These are phyloP conservation scores for Anastrepha ludens DNA, from an alignment of 1,140 invertebrate genomes.

Conservation along the genomic window DNA sequence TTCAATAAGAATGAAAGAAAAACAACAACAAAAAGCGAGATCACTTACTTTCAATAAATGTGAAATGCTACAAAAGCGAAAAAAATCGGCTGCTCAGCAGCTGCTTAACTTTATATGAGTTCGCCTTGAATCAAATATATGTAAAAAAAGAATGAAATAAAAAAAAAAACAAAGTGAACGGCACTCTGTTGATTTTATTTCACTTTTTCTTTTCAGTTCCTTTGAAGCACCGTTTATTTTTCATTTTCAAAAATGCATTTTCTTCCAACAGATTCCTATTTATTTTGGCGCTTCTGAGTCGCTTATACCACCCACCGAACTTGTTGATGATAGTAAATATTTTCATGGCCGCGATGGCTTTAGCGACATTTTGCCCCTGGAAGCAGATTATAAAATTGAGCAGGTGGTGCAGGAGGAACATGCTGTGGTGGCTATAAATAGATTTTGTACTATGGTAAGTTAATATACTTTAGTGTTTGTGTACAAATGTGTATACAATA, in stretches of 20 bases:
- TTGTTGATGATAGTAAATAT: slow-evolving; percentile 58
- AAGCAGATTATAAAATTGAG: slow-evolving; percentile 56
- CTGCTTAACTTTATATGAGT: too few relatives aligned
- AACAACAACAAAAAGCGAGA: too few relatives aligned
- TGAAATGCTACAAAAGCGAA: background rate
- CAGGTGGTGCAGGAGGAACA: slow-evolving; percentile 63
- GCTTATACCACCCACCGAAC: slow-evolving; percentile 72
- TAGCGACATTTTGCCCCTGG: slow-evolving; percentile 75
- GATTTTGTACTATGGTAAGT: slow-evolving; percentile 74
- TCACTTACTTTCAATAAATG: background rate
- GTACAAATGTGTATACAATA: too few relatives aligned
- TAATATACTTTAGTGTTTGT: background rate
- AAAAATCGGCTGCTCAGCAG: too few relatives aligned
- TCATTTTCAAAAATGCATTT: background rate
- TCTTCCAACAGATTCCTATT: slow-evolving; percentile 78
- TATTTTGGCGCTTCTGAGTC: slow-evolving; percentile 78
- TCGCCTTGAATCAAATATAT: too few relatives aligned
- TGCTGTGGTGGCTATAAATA: slow-evolving; percentile 74
- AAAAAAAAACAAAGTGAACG: too few relatives aligned
- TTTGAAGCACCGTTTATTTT: too few relatives aligned
- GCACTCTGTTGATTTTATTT: too few relatives aligned
- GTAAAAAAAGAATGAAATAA: too few relatives aligned
- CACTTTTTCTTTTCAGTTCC: too few relatives aligned
- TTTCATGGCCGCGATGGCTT: slow-evolving; percentile 80
- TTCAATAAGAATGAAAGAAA: too few relatives aligned